Evolutionary conservation across 2,797 vertebrate species (phyloP), one percentile per base, ranked within the genome.

Genomic region (Sitta carolinensis): DNA sequence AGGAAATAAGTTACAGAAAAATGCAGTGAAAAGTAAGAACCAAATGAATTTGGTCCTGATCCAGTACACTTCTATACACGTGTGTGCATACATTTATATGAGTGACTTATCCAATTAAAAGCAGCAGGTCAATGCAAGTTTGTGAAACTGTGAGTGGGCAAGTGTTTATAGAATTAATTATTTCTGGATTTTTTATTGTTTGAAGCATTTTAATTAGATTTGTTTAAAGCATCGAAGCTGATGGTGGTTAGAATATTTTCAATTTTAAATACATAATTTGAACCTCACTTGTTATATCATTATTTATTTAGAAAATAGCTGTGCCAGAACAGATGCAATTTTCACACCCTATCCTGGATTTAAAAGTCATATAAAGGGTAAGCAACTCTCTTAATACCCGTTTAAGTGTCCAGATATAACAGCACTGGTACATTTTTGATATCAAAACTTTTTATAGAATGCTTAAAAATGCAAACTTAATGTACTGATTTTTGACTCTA

Each of bases 281-380:
- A 27, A 54, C 73, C 34, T 94, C 67, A 91, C 29, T 89, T 78
- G 72, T 36, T 62, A 59, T 69, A 59, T 87, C 50, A 87, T 76
- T 94, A 87, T 95, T 90, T 97, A 67, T 96, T 92, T 94, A 99
- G 99, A 99, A 98, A 99, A 99, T 96, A 99, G 99, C 98, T 99
- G 99, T 98, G 99, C 99, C 94, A 98, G 99, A 98, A 99, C 99
- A 66, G 99, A 99, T 96, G 99, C 99, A 7, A 97, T 99, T 96
- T 99, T 99, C 96, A 99, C 99, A 40, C 99, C 99, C 21, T 99
- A 99, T 88, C 99, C 99, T 26, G 99, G 99, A 95, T 99, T 99
- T 97, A 99, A 99, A 98, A 99, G 99, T 97, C 99, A 99, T 26
- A 98, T 99, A 72, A 99, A 99, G 98, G 99, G 99, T 99, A 98